Conservation (phyloP, 1,140 invertebrate species). For the Drosophila equinoxialis region DNA sequence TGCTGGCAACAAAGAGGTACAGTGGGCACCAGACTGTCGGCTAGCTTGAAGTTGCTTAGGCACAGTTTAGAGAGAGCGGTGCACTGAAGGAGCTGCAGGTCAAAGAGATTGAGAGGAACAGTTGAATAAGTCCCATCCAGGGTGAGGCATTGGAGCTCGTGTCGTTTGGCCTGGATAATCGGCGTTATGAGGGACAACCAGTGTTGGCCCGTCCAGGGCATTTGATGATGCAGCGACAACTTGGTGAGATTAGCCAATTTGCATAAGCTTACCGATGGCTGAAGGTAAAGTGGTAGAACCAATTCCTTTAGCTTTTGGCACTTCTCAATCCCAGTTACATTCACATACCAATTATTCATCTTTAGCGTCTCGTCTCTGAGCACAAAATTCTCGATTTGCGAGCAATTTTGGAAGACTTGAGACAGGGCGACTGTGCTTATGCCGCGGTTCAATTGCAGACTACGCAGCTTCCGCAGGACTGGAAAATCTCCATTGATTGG, state of each 20-base stretch:
- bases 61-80: conserved; percentile 40
- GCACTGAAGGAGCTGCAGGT: conserved; percentile 40
- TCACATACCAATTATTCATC: background rate
- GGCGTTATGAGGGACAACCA: conserved; percentile 39
- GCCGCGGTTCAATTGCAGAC: conserved; percentile 12
- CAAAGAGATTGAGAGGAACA: conserved; percentile 23
- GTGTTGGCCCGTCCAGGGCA: conserved; percentile 26
- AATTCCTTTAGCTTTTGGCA: conserved; percentile 26
- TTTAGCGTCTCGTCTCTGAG: conserved; percentile 12
- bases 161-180: conserved; percentile 42
- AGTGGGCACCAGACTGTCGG: background rate
- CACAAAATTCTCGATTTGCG: conserved; percentile 19
- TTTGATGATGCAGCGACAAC: conserved; percentile 41
- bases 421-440: conserved; percentile 15
- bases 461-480: conserved; percentile 6
- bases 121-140: conserved; percentile 50
- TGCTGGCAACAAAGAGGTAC: conserved; percentile 42
- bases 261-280: conserved; percentile 15
- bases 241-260: conserved; percentile 24
- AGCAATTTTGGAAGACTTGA: conserved; percentile 34
- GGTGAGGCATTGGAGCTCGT: conserved; percentile 24
- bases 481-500: conserved; percentile 25
- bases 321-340: conserved; percentile 22
- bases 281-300: conserved; percentile 40
- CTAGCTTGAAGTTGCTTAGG: conserved; percentile 48